Conservation (phyloP, 2,888 invertebrate species). For the Patella caerulea region DNA sequence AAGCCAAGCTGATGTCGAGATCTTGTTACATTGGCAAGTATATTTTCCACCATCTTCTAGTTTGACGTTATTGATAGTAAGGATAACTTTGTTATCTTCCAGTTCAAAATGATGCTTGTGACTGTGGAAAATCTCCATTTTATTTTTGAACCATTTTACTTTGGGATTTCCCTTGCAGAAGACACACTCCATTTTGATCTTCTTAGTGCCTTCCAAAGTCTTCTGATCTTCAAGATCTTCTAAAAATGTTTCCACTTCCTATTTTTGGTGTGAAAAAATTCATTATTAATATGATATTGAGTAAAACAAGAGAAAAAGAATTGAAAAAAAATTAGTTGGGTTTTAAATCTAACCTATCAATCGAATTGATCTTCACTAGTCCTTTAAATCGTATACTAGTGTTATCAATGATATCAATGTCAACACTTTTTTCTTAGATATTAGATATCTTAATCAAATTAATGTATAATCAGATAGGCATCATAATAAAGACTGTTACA, state of each 20-base stretch:
- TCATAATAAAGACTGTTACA: too few relatives aligned
- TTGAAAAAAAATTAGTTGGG: too few relatives aligned
- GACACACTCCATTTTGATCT: constrained; percentile 91
- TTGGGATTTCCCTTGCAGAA: constrained; percentile 93
- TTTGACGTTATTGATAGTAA: constrained; percentile 91
- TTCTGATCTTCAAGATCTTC: constrained; percentile 94
- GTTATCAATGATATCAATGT: too few relatives aligned
- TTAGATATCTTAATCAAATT: too few relatives aligned
- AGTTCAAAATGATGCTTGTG: constrained; percentile 94
- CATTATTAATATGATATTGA: constrained; percentile 6
- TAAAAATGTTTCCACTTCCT: constrained; percentile 78
- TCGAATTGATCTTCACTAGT: too few relatives aligned
- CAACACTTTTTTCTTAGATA: too few relatives aligned
- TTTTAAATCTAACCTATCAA: too few relatives aligned
- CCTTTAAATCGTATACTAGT: too few relatives aligned
- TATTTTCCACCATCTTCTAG: constrained; percentile 98
- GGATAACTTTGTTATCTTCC: constrained; percentile 90
- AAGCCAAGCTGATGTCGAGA: constrained; percentile 89
- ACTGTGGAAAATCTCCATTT: constrained; percentile 93
- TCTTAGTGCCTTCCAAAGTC: constrained; percentile 97
- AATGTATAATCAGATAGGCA: too few relatives aligned
- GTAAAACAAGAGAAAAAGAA: too few relatives aligned
- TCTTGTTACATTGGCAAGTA: constrained; percentile 92
- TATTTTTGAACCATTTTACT: constrained; percentile 73
- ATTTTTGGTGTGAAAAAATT: background rate